Percentiles rank a stretch among this genome's conserved stretches.
Conservation (phyloP, 2,797 vertebrate genomes). For the Dromococcyx pavoninus region DNA sequence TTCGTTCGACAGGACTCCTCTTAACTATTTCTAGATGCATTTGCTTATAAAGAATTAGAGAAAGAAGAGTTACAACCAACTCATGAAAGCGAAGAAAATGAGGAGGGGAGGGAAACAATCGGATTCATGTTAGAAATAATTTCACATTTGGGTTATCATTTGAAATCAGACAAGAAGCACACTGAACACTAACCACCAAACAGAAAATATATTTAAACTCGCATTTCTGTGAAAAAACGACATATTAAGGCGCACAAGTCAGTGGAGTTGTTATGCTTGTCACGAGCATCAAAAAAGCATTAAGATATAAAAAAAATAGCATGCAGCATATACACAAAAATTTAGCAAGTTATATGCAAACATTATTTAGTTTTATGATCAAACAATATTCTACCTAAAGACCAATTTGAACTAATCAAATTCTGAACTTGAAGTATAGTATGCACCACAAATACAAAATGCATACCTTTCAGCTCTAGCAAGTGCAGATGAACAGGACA, state of each 20-base stretch:
- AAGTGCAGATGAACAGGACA: slow-evolving; percentile 81
- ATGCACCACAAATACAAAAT: no score
- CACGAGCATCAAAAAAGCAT: background rate
- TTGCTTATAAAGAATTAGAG: background rate
- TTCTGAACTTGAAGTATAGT: background rate
- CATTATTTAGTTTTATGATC: background rate
- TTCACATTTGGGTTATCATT: no score
- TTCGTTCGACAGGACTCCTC: background rate
- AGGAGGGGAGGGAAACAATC: background rate
- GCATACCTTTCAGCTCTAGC: slow-evolving; percentile 82
- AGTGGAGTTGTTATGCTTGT: background rate
- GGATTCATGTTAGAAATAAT: background rate
- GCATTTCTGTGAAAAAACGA: background rate
- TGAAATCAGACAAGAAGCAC: background rate
- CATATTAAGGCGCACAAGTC: background rate
- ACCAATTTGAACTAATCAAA: background rate
- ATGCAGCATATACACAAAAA: background rate
- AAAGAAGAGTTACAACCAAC: background rate
- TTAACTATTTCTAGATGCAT: background rate
- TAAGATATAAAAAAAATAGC: background rate
- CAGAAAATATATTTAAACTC: background rate
- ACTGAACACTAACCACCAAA: background rate
- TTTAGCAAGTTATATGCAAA: background rate
- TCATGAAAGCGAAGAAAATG: background rate
- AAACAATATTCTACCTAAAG: background rate